These are phyloP conservation scores for Ligdia adustata DNA, from an alignment of 2,888 invertebrate species.

Conservation along the genomic window DNA sequence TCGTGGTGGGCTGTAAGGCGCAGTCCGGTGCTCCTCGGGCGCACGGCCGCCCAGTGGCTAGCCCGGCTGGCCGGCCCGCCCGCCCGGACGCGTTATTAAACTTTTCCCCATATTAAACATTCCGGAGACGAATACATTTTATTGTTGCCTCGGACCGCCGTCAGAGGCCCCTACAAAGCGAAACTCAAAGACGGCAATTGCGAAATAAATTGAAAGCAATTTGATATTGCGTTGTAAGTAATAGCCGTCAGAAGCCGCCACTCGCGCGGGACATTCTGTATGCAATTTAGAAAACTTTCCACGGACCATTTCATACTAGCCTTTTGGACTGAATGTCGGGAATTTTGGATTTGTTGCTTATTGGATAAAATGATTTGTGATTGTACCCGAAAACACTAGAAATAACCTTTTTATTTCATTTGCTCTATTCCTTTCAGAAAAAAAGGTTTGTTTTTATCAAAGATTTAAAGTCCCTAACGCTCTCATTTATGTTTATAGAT, in stretches of 20 bases:
- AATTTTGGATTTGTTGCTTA: conserved; percentile 44
- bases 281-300: conserved; percentile 69
- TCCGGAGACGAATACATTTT: conserved; percentile 85
- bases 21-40: conserved; percentile 69
- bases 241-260: conserved; percentile 78
- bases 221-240: conserved; percentile 84
- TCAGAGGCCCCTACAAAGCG: conserved; percentile 84
- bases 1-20: conserved; percentile 71
- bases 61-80: conserved; percentile 49
- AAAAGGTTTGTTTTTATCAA: background rate
- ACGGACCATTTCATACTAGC: conserved; percentile 65
- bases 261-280: conserved; percentile 75
- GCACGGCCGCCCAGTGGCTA: conserved; percentile 45
- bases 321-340: conserved; percentile 45
- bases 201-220: conserved; percentile 84
- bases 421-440: too few species aligned
- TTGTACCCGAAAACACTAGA: conserved; percentile 1
- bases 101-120: conserved; percentile 86
- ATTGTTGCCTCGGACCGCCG: conserved; percentile 84
- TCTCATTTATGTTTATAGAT: too few species aligned
- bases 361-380: conserved; percentile 37
- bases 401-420: background rate
- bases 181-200: conserved; percentile 85
- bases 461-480: too few species aligned
- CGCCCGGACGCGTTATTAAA: conserved; percentile 83